Conservation (phyloP, 2,888 invertebrate species). For the Cotesia congregata region DNA sequence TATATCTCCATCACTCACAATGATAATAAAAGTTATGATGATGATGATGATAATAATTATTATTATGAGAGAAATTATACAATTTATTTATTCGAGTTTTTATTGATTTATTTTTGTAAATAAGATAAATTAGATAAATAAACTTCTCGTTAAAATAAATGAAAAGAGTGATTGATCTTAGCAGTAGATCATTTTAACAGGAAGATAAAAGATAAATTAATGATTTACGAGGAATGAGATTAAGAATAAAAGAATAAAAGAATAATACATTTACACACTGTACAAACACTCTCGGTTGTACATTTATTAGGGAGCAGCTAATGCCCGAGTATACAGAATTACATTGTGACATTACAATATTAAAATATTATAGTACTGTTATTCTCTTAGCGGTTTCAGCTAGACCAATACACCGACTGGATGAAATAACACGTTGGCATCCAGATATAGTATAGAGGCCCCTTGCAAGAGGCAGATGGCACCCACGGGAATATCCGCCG, state of each 20-base stretch:
- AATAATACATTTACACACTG: background rate
- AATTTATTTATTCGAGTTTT: too few relatives aligned
- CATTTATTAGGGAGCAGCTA: background rate
- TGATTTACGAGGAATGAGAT: background rate
- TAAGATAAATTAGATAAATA: background rate
- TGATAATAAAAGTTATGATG: background rate
- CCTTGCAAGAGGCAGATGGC: constrained; percentile 65
- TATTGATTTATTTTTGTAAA: too few relatives aligned
- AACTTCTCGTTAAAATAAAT: background rate
- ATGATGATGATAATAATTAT: background rate
- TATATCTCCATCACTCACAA: background rate
- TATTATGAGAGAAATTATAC: background rate
- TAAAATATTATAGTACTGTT: background rate
- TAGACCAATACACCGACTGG: constrained; percentile 11
- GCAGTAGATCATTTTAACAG: background rate
- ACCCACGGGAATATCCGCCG: constrained; percentile 68
- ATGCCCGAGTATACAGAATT: background rate
- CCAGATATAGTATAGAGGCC: constrained; percentile 54
- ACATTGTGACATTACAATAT: background rate
- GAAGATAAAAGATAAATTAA: background rate
- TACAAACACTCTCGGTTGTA: constrained; percentile 18
- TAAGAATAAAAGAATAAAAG: background rate
- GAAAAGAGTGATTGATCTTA: background rate
- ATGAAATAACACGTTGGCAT: constrained; percentile 29
- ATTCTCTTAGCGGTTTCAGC: constrained; percentile 14